Conservation (phyloP, 2,797 vertebrate genomes). For the Brachymystax lenok region DNA sequence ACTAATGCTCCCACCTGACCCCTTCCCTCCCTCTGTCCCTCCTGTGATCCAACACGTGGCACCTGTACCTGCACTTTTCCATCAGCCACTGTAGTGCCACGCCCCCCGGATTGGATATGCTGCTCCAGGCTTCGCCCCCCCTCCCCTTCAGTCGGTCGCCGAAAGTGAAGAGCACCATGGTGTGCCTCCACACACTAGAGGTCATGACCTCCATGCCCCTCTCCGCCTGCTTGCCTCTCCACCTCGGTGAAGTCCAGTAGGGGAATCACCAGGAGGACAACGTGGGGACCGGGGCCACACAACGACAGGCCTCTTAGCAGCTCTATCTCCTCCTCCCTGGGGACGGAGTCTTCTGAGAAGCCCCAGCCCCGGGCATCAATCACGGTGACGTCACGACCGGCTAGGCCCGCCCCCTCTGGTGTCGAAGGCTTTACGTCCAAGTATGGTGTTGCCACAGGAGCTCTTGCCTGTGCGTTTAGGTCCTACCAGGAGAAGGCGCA, state of each 20-base stretch:
- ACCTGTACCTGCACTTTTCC: conserved; percentile 51
- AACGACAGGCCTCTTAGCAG: too few species aligned
- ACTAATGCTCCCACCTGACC: conserved; percentile 56
- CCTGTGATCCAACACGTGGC: conserved; percentile 53
- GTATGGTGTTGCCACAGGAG: conserved; percentile 56
- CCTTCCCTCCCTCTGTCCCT: conserved; percentile 9
- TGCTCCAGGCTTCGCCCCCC: conserved; percentile 32
- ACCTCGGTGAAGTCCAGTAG: too few species aligned
- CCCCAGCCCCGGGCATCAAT: too few species aligned
- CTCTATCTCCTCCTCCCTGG: too few species aligned
- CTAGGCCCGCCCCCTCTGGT: conserved; percentile 51
- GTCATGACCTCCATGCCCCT: conserved; percentile 53
- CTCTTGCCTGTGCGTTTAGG: conserved; percentile 56
- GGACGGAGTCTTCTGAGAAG: too few species aligned
- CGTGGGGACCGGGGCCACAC: too few species aligned
- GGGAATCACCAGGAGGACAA: too few species aligned
- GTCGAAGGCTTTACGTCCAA: conserved; percentile 44
- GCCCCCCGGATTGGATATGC: conserved; percentile 44
- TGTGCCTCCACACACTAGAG: conserved; percentile 38
- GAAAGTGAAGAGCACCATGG: conserved; percentile 59
- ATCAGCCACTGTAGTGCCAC: conserved; percentile 46
- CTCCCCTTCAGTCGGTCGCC: conserved; percentile 45
- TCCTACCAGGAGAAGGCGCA: conserved; percentile 48
- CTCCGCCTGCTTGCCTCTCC: conserved; percentile 39
- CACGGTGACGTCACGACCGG: conserved; percentile 37